A percentile compares a stretch with the other conserved stretches of the same genome.
These are phyloP conservation scores for Gila orcuttii DNA, from an alignment of 2,113 vertebrate species.

Conservation along the genomic window DNA sequence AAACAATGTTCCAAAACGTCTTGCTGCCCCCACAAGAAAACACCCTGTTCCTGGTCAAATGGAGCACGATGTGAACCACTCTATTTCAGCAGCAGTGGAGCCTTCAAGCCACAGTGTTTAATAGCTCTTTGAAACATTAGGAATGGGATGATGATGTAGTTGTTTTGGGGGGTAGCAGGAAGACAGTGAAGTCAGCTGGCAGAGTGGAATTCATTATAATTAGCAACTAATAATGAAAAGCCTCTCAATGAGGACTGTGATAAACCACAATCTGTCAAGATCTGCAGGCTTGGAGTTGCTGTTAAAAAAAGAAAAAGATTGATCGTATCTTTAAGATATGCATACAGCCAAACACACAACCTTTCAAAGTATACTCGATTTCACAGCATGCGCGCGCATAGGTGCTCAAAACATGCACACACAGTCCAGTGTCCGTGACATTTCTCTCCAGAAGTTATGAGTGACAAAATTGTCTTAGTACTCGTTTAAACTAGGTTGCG, in stretches of 20 bases:
- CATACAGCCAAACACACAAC: too few species aligned
- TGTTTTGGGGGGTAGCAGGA: constrained; percentile 36
- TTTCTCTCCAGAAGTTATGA: background rate
- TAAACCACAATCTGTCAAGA: constrained; percentile 61
- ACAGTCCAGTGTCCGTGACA: background rate
- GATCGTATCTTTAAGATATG: background rate
- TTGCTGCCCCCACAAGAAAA: background rate
- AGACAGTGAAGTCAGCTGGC: constrained; percentile 48
- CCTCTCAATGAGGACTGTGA: constrained; percentile 70
- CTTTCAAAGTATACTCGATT: too few species aligned
- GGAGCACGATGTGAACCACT: background rate
- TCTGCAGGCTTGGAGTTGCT: background rate
- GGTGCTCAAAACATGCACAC: background rate
- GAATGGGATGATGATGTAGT: background rate
- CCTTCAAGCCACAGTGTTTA: background rate
- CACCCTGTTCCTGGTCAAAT: constrained; percentile 11
- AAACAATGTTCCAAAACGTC: constrained; percentile 5
- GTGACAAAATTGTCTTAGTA: background rate
- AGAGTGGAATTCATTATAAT: constrained; percentile 67
- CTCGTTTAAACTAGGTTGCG: background rate
- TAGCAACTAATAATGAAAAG: constrained; percentile 72
- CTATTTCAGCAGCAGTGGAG: background rate
- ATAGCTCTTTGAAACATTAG: background rate
- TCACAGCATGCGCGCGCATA: too few species aligned
- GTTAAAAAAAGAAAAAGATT: background rate